Base-by-base conservation (phyloP, 2,113 vertebrate species). In the Stegostoma tigrinum region DNA sequence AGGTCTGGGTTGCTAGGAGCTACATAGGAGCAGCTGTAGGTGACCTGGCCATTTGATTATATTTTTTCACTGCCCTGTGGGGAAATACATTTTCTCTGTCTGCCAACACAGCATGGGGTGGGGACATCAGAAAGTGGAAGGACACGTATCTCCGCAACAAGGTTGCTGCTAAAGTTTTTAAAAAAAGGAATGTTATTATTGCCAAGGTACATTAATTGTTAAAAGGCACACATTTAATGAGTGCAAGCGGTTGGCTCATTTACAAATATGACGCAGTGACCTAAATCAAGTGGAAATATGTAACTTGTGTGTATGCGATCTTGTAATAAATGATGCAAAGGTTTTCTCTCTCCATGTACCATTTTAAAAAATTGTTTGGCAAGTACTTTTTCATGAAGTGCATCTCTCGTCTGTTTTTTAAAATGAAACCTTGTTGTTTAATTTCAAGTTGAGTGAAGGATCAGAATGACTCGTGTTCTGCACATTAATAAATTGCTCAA, bases 1-100 rank as follows among this genome's bases (percentile, higher is more conserved):
- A 52, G 42, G 23, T 52, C 85, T 87, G 85, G 85, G 85, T 87
- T 87, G 85, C 85, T 87, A 87, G 42, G 85, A 52, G 85, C 85
- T 24, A 2, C 45, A 87, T 21, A 4, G 45, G 42, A 87, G 45
- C 45, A 87, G 48, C 85, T 52, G 42, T 45, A 87, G 48, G 42
- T 52, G 45, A 87, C 85, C 48, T 24, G 48, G 85, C 85, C 85
- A 87, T 30, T 87, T 87, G 27, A 52, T 52, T 87, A 38, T 52
- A 10, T 87, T 87, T 87, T 87, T 87, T 87, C 48, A 17, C 38
- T 83, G 17, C 80, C 80, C 38, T 23, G 38, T 83, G 5, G 80
- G 85, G 85, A 52, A 87, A 12, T 2, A 24, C 48, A 48, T 24
- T 48, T 87, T 48, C 85, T 52, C 10, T 52, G 42, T 86, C 42